These are phyloP conservation scores for Actinopyga echinites DNA, from an alignment of 53 echinoderm and acorn worm genomes.

Conservation along the genomic window DNA sequence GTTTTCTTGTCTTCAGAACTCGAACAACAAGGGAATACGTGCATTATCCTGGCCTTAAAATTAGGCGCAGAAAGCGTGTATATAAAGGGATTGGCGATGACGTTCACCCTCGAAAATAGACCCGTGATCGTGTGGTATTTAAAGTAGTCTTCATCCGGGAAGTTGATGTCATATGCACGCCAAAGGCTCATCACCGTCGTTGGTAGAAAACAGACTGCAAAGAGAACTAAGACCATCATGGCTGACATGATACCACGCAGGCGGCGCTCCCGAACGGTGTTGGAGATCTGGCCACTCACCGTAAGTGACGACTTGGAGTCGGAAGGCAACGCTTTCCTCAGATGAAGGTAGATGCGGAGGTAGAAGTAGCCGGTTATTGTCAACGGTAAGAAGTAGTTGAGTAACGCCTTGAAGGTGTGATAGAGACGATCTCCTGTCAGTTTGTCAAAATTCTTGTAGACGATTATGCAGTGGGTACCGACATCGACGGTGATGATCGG, in stretches of 20 bases:
- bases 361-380: neutral
- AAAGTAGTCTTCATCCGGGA: slow-evolving; percentile 27
- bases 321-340: neutral
- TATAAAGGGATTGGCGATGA: slow-evolving; percentile 23
- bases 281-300: neutral
- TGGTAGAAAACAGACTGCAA: slow-evolving; percentile 16
- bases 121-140: slow-evolving; percentile 30
- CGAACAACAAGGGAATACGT: neutral
- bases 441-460: slow-evolving; percentile 12
- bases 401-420: slow-evolving; percentile 10
- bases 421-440: neutral
- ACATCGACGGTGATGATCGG: slow-evolving; percentile 28
- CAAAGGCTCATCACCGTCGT: slow-evolving; percentile 34
- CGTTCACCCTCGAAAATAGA: slow-evolving; percentile 1
- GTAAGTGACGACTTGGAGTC: neutral
- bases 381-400: slow-evolving; percentile 15
- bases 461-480: slow-evolving; percentile 16
- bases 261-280: neutral
- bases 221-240: neutral
- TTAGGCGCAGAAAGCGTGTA: slow-evolving; percentile 1
- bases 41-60: neutral
- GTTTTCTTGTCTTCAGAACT: too few relatives aligned
- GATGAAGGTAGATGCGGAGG: neutral
- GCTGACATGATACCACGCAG: neutral
- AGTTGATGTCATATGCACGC: slow-evolving; percentile 16